Conservation (phyloP, 2,888 invertebrate genomes). For the Ophion obscuratus region DNA sequence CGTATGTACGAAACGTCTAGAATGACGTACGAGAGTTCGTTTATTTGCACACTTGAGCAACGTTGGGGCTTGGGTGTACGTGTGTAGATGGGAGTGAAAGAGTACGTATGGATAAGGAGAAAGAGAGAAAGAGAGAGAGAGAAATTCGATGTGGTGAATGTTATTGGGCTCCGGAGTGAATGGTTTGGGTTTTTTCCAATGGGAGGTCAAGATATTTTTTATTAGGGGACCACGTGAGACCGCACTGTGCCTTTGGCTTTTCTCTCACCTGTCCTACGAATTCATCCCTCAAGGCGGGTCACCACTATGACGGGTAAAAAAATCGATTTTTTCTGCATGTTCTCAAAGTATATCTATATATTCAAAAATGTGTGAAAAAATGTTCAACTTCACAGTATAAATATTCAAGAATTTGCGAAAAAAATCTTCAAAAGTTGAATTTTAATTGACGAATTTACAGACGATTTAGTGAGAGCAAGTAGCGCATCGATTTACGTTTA, state of each 20-base stretch:
- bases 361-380: too few species aligned
- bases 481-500: too few species aligned
- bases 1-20: slow-evolving; percentile 42
- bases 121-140: neutral
- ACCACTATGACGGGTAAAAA: too few species aligned
- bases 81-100: slow-evolving; percentile 4
- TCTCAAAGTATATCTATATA: too few species aligned
- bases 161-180: slow-evolving; percentile 48
- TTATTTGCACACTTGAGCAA: slow-evolving; percentile 47
- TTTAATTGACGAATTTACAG: too few species aligned
- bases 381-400: too few species aligned
- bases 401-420: too few species aligned
- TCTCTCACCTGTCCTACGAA: slow-evolving; percentile 61
- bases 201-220: slow-evolving; percentile 20
- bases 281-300: slow-evolving; percentile 32
- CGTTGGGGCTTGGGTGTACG: slow-evolving; percentile 8
- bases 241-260: neutral
- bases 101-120: neutral
- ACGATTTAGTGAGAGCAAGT: too few species aligned
- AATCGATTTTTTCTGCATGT: too few species aligned
- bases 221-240: neutral
- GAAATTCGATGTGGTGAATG: slow-evolving; percentile 31
- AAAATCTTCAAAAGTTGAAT: too few species aligned
- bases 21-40: slow-evolving; percentile 57
- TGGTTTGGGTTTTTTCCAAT: slow-evolving; percentile 34